Evolutionary conservation across 2,888 invertebrate genomes (phyloP), one percentile per base, ranked within the genome.

Genomic region (Agriotes lineatus): DNA sequence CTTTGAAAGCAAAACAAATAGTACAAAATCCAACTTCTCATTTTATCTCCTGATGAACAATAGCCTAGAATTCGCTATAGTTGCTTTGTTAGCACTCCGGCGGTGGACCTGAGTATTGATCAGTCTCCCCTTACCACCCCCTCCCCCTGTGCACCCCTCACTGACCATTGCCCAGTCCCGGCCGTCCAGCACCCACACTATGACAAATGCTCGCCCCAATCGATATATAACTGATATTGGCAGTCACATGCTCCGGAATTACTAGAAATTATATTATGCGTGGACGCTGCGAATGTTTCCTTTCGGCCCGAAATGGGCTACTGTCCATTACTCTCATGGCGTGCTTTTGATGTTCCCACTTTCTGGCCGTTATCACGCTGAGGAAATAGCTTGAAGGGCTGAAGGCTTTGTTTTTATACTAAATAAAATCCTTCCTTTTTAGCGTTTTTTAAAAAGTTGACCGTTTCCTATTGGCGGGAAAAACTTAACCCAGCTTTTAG

Each of bases 71-170:
- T 84, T 83, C 83, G 83, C 83, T 84, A 84, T 84, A 84, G 84
- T 84, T 84, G 84, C 84, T 84, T 84, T 84, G 84, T 84, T 84
- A 83, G 83, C 84, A 84, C 83, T 84, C 83, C 82, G 83, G 83
- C 82, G 84, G 83, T 83, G 83, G 84, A 83, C 84, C 84, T 84
- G 84, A 82, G 84, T 84, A 84, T 84, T 84, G 84, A 84, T 84
- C 84, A 84, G 84, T 80, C 80, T 72, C 71, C 71, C 74, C 73
- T 68, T 71, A 65, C 50, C 56, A 60, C 62, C 65, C 69, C 59
- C 61, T 70, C 48, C 74, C 73, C 72, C 74, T 76, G 72, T 74
- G 65, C 63, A 67, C 72, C 75, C 76, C 74, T 73, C 72, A 77
- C 82, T 83, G 84, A 83, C 83, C 83, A 82, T 82, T 82, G 82